phyloP scores from a whole-genome alignment of 2,113 vertebrate genomes.

The Tachycineta bicolor region DNA sequence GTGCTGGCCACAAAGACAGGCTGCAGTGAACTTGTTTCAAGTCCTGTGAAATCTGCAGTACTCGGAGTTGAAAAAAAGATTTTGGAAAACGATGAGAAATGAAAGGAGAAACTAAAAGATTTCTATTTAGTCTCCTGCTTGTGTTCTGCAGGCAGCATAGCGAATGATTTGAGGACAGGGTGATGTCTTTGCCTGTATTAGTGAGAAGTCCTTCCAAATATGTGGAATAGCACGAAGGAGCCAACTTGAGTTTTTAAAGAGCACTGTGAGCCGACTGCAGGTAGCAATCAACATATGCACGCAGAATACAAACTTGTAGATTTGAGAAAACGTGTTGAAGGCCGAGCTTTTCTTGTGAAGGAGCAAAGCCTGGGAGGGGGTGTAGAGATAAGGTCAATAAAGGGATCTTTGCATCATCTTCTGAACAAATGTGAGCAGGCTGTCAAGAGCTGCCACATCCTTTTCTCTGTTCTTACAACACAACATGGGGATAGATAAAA shows the following conservation, averaged over 20 bases:
- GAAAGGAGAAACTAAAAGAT: background rate
- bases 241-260: background rate
- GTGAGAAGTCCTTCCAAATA: background rate
- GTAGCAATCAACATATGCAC: background rate
- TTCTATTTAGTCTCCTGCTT: background rate
- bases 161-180: background rate
- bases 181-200: background rate
- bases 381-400: background rate
- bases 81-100: background rate
- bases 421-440: background rate
- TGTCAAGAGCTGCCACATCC: background rate
- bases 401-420: background rate
- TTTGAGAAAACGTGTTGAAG: background rate
- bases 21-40: background rate
- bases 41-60: background rate
- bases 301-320: background rate
- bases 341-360: background rate
- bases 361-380: background rate
- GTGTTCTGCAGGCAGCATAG: background rate
- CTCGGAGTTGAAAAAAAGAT: background rate
- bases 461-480: background rate
- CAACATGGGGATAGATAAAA: background rate
- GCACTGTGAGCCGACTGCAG: background rate
- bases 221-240: background rate
- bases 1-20: background rate